Conservation (phyloP, 2,797 vertebrate species). For the Mionectes olivaceus region DNA sequence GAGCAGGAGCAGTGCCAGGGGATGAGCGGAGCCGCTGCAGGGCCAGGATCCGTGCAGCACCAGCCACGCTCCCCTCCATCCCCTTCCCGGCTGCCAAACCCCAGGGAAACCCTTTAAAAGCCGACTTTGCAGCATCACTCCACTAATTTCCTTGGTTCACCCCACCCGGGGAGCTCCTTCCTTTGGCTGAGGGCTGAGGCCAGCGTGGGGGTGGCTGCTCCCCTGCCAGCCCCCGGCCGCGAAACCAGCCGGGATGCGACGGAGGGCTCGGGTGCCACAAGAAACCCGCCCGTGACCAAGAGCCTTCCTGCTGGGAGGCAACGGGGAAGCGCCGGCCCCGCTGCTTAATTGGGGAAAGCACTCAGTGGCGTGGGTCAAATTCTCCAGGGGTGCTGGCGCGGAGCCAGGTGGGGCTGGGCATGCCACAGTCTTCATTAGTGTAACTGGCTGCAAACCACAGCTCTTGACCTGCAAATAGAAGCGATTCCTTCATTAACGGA, state of each 20-base stretch:
- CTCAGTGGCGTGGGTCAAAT: conserved; percentile 45
- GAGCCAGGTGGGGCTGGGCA: conserved; percentile 56
- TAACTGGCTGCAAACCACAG: conserved; percentile 60
- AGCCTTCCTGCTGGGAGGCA: not conserved
- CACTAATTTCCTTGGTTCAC: not conserved
- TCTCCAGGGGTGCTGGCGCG: not conserved
- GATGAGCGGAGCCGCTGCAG: accelerated
- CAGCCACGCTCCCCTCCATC: not conserved
- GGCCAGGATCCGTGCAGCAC: not conserved
- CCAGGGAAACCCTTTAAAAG: not conserved
- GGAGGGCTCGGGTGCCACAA: accelerated
- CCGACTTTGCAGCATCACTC: not conserved
- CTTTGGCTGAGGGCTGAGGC: not conserved
- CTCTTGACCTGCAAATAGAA: conserved; percentile 58
- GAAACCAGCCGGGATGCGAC: not conserved
- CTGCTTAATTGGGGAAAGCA: conserved; percentile 47
- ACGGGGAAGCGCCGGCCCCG: not conserved
- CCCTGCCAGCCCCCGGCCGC: not conserved
- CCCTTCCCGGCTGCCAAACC: not conserved
- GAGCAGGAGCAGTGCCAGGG: not conserved
- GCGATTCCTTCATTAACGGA: conserved; percentile 63
- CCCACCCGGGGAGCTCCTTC: not conserved
- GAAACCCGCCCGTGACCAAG: not conserved
- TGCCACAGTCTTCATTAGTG: conserved; percentile 70
- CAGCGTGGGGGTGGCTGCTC: not conserved